These are phyloP conservation scores for Ophioninae sp. DNA, from an alignment of 2,888 invertebrate species.

Conservation along the genomic window DNA sequence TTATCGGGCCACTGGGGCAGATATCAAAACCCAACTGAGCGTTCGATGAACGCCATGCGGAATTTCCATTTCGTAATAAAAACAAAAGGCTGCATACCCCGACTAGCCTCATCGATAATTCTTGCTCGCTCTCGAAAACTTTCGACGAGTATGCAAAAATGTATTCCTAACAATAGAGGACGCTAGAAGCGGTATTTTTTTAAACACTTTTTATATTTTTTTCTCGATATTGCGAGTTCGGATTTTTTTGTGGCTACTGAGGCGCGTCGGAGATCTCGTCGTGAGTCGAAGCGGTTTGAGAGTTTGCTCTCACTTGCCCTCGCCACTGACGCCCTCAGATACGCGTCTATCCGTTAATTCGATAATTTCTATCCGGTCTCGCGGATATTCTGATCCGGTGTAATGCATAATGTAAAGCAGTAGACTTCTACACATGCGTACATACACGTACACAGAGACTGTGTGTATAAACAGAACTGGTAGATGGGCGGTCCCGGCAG, in stretches of 20 bases:
- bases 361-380: constrained; percentile 31
- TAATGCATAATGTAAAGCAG: background rate
- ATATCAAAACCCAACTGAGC: constrained; percentile 61
- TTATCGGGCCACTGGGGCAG: constrained; percentile 61
- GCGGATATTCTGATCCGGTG: constrained; percentile 35
- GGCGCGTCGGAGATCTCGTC: constrained; percentile 31
- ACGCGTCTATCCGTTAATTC: constrained; percentile 45
- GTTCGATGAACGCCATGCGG: constrained; percentile 55
- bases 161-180: background rate
- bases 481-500: background rate
- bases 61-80: constrained; percentile 50
- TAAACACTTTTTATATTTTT: background rate
- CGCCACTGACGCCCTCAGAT: constrained; percentile 19
- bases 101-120: background rate
- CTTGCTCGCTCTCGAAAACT: background rate
- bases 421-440: no score
- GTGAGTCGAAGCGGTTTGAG: constrained; percentile 49
- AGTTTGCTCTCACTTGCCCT: constrained; percentile 3
- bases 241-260: background rate
- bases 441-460: no score
- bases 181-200: background rate
- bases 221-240: background rate
- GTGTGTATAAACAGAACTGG: no score
- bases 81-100: constrained; percentile 22
- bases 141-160: background rate